Evolutionary conservation across 2,113 vertebrate genomes (phyloP), one percentile per base, ranked within the genome.

Genomic region (Tor tambroides): DNA sequence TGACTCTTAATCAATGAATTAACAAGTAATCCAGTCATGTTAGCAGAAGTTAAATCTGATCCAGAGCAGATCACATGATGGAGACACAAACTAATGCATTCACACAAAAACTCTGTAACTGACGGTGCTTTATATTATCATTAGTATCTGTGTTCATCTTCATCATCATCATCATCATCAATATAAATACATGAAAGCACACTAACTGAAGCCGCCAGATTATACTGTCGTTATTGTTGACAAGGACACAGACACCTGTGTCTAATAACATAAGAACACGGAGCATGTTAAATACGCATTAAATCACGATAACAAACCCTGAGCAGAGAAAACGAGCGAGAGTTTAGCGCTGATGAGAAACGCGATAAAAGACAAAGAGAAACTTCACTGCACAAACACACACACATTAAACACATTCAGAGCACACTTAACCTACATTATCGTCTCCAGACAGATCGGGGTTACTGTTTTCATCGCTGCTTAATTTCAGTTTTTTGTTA

Each of bases 401-500:
- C 5, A 38, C 14, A 15, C 5, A 2, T 71, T 67, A 59, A 0
- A 23, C 15, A 81, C 3, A 49, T 30, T 54, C 15, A 59, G 7
- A 9, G 56, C 56, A 59, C 2, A 8, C 0, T 2, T 67, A 88
- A 77, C 97, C 96, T 94, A 98, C 98, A 69, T 98, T 99, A 92
- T 99, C 98, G 61, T 99, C 98, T 77, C 96, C 98, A 0, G 98
- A 98, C 65, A 98, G 92, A 88, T 99, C 98, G 0, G 98, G 98
- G 89, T 99, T 99, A 84, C 98, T 99, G 93, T 98, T 99, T 94
- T 99, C 98, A 87, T 99, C 98, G 91, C 97, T 99, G 92, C 98
- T 99, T 72, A 98, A 92, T 95, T 99, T 99, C 90, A 97, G 97
- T 92, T 98, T 98, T 95, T 99, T 99, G 8, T 28, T 80, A 51